phyloP scores from a whole-genome alignment of 2,797 vertebrate species.

The Peromyscus nudipes region DNA sequence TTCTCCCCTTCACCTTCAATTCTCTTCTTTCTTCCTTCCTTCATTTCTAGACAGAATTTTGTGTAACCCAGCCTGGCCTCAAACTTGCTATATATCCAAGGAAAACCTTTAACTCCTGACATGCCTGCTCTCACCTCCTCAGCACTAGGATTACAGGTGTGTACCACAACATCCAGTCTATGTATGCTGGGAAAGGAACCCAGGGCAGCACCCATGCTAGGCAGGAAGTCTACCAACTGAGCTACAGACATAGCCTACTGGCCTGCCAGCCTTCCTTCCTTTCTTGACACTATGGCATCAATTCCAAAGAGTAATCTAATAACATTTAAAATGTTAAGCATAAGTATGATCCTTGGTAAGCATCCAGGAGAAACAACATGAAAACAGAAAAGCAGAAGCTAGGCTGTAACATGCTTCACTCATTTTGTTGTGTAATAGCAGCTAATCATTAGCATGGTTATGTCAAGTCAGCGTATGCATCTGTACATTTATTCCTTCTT shows the following conservation, averaged over 20 bases:
- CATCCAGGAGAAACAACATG: not conserved
- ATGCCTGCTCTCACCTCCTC: too few relatives aligned
- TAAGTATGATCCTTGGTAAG: not conserved
- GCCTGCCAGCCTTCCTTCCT: not conserved
- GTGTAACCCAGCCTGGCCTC: not conserved
- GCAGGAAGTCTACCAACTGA: too few relatives aligned
- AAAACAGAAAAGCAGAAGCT: not conserved
- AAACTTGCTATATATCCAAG: not conserved
- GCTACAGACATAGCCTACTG: not conserved
- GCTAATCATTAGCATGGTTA: too few relatives aligned
- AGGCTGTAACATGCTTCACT: not conserved
- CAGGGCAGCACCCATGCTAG: too few relatives aligned
- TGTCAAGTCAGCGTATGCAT: too few relatives aligned
- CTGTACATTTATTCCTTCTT: not conserved
- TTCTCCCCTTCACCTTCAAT: not conserved
- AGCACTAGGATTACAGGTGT: not conserved
- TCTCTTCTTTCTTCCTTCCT: not conserved
- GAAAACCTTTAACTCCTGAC: not conserved
- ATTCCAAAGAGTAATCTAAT: not conserved
- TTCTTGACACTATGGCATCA: not conserved
- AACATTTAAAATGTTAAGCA: not conserved
- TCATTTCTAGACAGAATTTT: not conserved
- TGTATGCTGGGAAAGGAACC: not conserved
- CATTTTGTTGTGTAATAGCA: not conserved
- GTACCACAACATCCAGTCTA: not conserved